A percentile compares a stretch with the other conserved stretches of the same genome.
phyloP scores from a whole-genome alignment of 2,113 vertebrate species.

The Salvelinus namaycush region DNA sequence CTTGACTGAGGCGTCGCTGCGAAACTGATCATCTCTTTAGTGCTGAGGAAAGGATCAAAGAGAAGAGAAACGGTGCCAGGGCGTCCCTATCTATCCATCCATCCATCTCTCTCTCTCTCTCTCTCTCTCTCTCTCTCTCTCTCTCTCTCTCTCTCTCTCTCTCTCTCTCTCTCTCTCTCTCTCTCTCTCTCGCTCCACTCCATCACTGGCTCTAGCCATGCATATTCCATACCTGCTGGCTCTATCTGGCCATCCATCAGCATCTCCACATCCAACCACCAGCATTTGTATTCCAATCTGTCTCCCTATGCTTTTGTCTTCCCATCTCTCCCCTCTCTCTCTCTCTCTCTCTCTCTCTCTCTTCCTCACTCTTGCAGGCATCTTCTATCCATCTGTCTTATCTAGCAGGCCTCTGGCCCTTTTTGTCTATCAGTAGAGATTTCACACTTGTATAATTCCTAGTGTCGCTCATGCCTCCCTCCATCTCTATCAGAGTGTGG shows the following conservation, averaged over 20 bases:
- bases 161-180: too few relatives aligned
- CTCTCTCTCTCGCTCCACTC: neutral
- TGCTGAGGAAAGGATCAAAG: constrained; percentile 57
- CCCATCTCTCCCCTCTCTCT: constrained; percentile 20
- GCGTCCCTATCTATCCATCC: constrained; percentile 46
- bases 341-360: neutral
- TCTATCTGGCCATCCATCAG: constrained; percentile 58
- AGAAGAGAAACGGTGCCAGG: constrained; percentile 46
- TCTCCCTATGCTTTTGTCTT: constrained; percentile 46
- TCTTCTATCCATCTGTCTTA: constrained; percentile 43
- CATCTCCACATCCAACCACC: constrained; percentile 32
- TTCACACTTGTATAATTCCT: constrained; percentile 51
- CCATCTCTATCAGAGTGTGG: too few relatives aligned
- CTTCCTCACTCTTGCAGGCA: neutral
- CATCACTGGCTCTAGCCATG: constrained; percentile 37
- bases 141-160: too few relatives aligned
- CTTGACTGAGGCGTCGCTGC: constrained; percentile 56
- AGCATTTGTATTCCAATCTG: constrained; percentile 45
- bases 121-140: constrained; percentile 47
- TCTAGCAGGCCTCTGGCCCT: constrained; percentile 47
- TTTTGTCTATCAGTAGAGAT: constrained; percentile 54
- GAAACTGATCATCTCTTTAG: constrained; percentile 57
- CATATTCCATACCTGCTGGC: constrained; percentile 42
- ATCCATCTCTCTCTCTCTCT: constrained; percentile 49
- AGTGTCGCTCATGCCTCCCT: constrained; percentile 6